Conservation (phyloP, 1,140 invertebrate genomes). For the Lithobius niger region DNA sequence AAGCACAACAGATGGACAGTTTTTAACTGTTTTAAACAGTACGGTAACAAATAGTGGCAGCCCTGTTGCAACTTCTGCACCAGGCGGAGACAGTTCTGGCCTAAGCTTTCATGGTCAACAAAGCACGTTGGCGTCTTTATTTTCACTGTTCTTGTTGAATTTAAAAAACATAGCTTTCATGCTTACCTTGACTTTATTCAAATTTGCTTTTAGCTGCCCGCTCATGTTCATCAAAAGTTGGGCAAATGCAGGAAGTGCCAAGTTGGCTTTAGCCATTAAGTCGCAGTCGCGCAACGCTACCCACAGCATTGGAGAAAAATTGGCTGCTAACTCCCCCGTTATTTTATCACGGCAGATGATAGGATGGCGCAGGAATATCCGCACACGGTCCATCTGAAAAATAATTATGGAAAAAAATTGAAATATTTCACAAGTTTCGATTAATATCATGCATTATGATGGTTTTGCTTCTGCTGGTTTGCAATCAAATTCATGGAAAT, state of each 20-base stretch:
- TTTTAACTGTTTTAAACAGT: too few species aligned
- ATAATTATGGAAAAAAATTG: neutral
- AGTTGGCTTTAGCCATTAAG: slow-evolving; percentile 15
- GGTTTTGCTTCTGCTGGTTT: neutral
- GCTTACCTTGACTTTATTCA: neutral
- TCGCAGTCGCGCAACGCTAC: slow-evolving; percentile 9
- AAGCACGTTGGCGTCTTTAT: too few species aligned
- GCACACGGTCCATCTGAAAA: slow-evolving; percentile 12
- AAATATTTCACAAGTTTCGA: too few species aligned
- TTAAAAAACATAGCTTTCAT: too few species aligned
- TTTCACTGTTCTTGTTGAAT: too few species aligned
- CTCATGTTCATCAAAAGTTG: neutral
- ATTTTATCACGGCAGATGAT: slow-evolving; percentile 3
- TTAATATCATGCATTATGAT: neutral
- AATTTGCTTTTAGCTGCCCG: neutral
- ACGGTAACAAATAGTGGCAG: too few species aligned
- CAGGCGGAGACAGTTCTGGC: too few species aligned
- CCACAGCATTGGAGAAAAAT: slow-evolving; percentile 10
- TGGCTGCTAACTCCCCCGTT: neutral
- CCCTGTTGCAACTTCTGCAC: too few species aligned
- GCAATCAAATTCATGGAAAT: too few species aligned
- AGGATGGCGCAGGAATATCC: slow-evolving; percentile 13
- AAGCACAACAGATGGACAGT: too few species aligned
- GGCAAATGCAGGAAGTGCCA: neutral
- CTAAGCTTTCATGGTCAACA: too few species aligned